Percentiles rank a stretch among this genome's conserved stretches.
Evolutionary conservation across 2,113 vertebrate genomes (phyloP).

Genomic region (Petrocephalus zakoni): DNA sequence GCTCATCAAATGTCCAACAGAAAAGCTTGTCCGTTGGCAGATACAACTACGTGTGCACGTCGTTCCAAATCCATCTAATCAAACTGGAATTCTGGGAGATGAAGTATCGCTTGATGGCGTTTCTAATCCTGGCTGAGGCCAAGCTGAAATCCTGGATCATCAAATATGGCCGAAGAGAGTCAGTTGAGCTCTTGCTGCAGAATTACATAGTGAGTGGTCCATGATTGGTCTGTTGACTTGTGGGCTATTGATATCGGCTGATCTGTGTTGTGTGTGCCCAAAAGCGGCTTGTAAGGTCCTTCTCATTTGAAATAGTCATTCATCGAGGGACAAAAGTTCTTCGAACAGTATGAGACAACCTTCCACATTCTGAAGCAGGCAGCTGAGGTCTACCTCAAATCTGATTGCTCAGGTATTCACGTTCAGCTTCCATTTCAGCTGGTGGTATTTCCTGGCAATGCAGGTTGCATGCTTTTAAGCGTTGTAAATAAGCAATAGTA

Average conservation of each 20-base stretch:
- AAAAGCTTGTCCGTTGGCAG: constrained; percentile 54
- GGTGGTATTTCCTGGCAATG: not conserved
- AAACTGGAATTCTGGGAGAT: constrained; percentile 97
- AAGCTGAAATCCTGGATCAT: constrained; percentile 98
- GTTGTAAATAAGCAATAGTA: not conserved
- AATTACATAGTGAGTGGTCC: constrained; percentile 79
- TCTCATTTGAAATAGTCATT: constrained; percentile 66
- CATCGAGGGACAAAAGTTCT: constrained; percentile 90
- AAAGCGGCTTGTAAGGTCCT: not conserved
- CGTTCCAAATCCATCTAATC: constrained; percentile 85
- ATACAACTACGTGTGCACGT: constrained; percentile 88
- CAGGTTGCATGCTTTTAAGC: not conserved
- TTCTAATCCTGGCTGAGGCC: constrained; percentile 87
- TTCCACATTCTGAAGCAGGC: constrained; percentile 80
- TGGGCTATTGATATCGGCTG: not conserved
- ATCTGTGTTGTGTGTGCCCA: not conserved
- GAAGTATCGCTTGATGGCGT: constrained; percentile 89
- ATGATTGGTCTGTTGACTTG: not conserved
- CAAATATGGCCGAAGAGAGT: constrained; percentile 91
- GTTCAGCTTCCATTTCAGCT: not conserved
- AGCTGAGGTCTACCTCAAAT: constrained; percentile 85
- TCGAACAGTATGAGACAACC: constrained; percentile 91
- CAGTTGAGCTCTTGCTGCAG: constrained; percentile 85
- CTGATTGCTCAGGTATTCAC: constrained; percentile 79
- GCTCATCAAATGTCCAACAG: not conserved